These are phyloP conservation scores for Cetoscarus ocellatus DNA, from an alignment of 2,797 vertebrate genomes.

Conservation along the genomic window DNA sequence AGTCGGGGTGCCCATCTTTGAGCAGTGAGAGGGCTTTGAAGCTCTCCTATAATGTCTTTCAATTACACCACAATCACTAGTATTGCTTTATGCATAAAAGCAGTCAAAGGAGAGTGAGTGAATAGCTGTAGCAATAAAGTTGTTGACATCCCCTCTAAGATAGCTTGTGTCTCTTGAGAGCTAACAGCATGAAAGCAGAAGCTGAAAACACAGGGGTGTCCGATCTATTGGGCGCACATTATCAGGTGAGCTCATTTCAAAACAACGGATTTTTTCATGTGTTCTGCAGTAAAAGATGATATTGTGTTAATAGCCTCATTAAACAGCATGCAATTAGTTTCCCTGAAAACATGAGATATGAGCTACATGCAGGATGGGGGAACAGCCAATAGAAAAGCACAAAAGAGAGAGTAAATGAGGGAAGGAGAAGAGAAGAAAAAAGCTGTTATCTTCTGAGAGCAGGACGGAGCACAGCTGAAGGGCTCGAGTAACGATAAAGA, in stretches of 20 bases:
- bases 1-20: constrained; percentile 54
- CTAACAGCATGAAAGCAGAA: background rate
- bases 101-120: constrained; percentile 19
- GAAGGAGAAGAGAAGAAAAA: constrained; percentile 12
- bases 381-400: constrained; percentile 26
- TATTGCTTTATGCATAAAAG: constrained; percentile 20
- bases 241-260: constrained; percentile 40
- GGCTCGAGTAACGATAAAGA: constrained; percentile 7
- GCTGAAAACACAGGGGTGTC: constrained; percentile 10
- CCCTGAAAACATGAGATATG: constrained; percentile 33
- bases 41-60: constrained; percentile 49
- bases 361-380: constrained; percentile 32
- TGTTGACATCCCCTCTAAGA: constrained; percentile 8
- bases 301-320: constrained; percentile 62
- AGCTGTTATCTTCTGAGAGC: constrained; percentile 25
- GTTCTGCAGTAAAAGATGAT: constrained; percentile 33
- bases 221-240: constrained; percentile 6
- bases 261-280: constrained; percentile 2
- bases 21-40: constrained; percentile 34
- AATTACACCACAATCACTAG: constrained; percentile 47
- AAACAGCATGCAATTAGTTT: constrained; percentile 66
- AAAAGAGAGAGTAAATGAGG: constrained; percentile 22
- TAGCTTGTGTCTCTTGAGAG: constrained; percentile 4
- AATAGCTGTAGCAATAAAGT: constrained; percentile 33
- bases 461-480: constrained; percentile 19